A percentile compares a stretch with the other conserved stretches of the same genome.
Evolutionary conservation across 2,113 vertebrate species (phyloP).

Genomic region (Columbina picui): DNA sequence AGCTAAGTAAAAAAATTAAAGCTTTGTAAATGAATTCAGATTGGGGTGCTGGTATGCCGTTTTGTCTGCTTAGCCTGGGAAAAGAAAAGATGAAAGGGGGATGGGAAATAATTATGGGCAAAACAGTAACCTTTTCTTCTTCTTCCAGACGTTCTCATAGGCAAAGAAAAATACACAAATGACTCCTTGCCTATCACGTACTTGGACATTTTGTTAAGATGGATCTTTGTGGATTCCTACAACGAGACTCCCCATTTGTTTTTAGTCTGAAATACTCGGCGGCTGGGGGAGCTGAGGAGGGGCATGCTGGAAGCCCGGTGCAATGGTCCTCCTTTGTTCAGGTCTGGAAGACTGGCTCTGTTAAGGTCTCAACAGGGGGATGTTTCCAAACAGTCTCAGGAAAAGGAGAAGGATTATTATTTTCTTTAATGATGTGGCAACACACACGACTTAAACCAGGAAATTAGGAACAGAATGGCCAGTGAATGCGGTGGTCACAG

Average conservation of each 20-base stretch:
- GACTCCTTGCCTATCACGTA: conserved; percentile 36
- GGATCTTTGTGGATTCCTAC: conserved; percentile 60
- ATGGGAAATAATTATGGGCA: conserved; percentile 34
- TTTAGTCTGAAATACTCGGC: conserved; percentile 64
- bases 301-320: neutral
- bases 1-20: conserved; percentile 62
- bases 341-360: conserved; percentile 13
- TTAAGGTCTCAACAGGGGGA: neutral
- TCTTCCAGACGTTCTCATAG: conserved; percentile 38
- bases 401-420: conserved; percentile 24
- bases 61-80: conserved; percentile 8
- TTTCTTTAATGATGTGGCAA: conserved; percentile 50
- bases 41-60: neutral
- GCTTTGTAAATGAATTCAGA: conserved; percentile 35
- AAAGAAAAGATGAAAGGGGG: conserved; percentile 1
- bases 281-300: neutral
- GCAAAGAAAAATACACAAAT: conserved; percentile 50
- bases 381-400: conserved; percentile 31
- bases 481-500: neutral
- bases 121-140: conserved; percentile 68
- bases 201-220: conserved; percentile 64
- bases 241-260: conserved; percentile 59
- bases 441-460: conserved; percentile 19
- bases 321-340: conserved; percentile 58
- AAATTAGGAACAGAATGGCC: neutral